Conservation (phyloP, 1,140 invertebrate genomes). For the Hyles vespertilio region DNA sequence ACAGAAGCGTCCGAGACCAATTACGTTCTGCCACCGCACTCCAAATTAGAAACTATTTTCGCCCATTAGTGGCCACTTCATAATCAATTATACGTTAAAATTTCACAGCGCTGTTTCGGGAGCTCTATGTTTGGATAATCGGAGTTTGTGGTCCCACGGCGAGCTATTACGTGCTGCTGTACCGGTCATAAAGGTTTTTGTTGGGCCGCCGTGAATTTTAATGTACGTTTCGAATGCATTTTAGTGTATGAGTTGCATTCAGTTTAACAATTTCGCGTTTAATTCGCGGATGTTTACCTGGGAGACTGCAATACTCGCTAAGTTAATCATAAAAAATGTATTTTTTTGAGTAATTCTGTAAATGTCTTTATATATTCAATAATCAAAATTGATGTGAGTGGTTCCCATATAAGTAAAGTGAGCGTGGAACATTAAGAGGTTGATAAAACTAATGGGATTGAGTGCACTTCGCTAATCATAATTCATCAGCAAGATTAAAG, state of each 20-base stretch:
- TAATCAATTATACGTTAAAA: slow-evolving; percentile 75
- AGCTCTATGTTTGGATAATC: slow-evolving; percentile 68
- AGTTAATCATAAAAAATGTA: too few species aligned
- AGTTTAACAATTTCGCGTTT: too few species aligned
- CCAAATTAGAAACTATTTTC: slow-evolving; percentile 76
- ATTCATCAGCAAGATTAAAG: slow-evolving; percentile 75
- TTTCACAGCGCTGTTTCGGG: slow-evolving; percentile 67
- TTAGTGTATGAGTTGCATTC: slow-evolving; percentile 14
- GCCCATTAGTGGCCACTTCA: slow-evolving; percentile 73
- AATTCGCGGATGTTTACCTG: too few species aligned
- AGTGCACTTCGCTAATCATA: slow-evolving; percentile 73
- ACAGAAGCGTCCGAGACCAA: slow-evolving; percentile 64
- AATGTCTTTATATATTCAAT: too few species aligned
- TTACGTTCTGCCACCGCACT: slow-evolving; percentile 56
- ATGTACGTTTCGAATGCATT: slow-evolving; percentile 60
- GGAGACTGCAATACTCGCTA: too few species aligned
- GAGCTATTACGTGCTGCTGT: slow-evolving; percentile 57
- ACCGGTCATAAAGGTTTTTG: slow-evolving; percentile 66
- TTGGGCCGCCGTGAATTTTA: slow-evolving; percentile 60
- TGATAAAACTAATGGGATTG: slow-evolving; percentile 53
- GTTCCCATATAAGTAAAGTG: too few species aligned
- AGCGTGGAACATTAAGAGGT: too few species aligned
- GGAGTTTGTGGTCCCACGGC: slow-evolving; percentile 73
- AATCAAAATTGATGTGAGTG: too few species aligned
- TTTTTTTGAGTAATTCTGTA: too few species aligned